phyloP scores from a whole-genome alignment of 2,797 vertebrate species.

The Mormyrops boulengeri region DNA sequence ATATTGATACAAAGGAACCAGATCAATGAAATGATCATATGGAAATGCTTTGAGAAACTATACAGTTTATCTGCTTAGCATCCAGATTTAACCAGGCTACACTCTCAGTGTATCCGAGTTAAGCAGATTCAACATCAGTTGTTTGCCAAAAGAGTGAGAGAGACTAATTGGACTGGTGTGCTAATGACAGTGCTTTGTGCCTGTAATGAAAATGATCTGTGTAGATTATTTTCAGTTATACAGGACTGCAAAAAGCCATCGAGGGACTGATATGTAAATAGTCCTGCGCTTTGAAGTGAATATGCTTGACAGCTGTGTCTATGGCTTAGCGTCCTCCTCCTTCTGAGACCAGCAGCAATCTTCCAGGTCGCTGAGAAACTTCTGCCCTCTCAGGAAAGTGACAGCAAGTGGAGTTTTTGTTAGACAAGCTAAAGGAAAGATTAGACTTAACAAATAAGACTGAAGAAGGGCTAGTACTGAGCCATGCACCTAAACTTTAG shows the following conservation, averaged over 20 bases:
- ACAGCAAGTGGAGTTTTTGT: neutral
- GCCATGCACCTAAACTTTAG: neutral
- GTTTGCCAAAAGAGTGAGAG: neutral
- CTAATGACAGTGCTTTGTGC: neutral
- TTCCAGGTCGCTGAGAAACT: neutral
- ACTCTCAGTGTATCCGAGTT: neutral
- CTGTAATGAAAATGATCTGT: constrained; percentile 3
- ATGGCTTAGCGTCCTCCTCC: neutral
- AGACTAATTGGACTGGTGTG: neutral
- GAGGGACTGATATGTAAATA: constrained; percentile 3
- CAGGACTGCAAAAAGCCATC: neutral
- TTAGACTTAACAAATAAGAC: neutral
- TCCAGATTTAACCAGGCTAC: neutral
- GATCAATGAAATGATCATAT: neutral
- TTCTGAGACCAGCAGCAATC: neutral
- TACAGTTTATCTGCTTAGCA: neutral
- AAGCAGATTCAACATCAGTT: neutral
- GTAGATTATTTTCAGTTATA: neutral
- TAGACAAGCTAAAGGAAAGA: neutral
- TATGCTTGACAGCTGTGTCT: constrained; percentile 12
- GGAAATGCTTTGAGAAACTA: neutral
- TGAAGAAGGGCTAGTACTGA: neutral
- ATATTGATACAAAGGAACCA: neutral
- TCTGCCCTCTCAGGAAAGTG: neutral
- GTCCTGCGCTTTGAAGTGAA: neutral